A percentile compares a stretch with the other conserved stretches of the same genome.
phyloP scores from a whole-genome alignment of 2,888 invertebrate genomes.

The Palloptera scutellata region DNA sequence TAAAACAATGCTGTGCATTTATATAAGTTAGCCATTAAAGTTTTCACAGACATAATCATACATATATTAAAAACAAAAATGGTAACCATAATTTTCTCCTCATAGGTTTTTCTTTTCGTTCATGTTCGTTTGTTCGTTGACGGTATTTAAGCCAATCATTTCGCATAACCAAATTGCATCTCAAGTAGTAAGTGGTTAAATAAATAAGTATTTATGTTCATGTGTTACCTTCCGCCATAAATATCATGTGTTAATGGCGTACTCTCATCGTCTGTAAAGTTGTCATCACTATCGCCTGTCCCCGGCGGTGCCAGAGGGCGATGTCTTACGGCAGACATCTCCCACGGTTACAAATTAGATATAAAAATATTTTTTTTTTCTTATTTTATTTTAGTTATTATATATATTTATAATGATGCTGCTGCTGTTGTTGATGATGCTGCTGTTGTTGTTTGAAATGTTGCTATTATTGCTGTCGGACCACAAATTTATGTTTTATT shows the following conservation, averaged over 20 bases:
- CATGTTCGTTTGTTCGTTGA: too few relatives aligned
- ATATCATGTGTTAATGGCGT: conserved; percentile 87
- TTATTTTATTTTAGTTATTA: not conserved
- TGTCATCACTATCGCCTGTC: conserved; percentile 74
- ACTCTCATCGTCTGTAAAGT: conserved; percentile 87
- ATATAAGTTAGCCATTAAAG: too few relatives aligned
- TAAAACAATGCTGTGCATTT: too few relatives aligned
- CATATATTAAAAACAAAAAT: too few relatives aligned
- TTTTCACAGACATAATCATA: too few relatives aligned
- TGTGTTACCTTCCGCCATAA: conserved; percentile 85
- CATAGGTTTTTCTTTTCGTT: too few relatives aligned
- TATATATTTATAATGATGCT: conserved; percentile 14
- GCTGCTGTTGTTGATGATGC: not conserved
- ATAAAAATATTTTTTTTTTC: not conserved
- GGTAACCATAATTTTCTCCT: too few relatives aligned
- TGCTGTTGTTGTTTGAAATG: conserved; percentile 10
- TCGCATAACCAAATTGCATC: not conserved
- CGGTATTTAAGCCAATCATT: too few relatives aligned
- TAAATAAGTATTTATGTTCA: not conserved
- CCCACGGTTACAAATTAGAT: conserved; percentile 48
- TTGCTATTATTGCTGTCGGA: not conserved
- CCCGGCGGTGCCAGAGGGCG: conserved; percentile 66
- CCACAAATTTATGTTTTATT: not conserved
- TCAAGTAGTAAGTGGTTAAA: not conserved
- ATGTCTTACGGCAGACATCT: conserved; percentile 72